A percentile compares a stretch with the other conserved stretches of the same genome.
Conservation (phyloP, 2,888 invertebrate species). For the Gibbula magus region DNA sequence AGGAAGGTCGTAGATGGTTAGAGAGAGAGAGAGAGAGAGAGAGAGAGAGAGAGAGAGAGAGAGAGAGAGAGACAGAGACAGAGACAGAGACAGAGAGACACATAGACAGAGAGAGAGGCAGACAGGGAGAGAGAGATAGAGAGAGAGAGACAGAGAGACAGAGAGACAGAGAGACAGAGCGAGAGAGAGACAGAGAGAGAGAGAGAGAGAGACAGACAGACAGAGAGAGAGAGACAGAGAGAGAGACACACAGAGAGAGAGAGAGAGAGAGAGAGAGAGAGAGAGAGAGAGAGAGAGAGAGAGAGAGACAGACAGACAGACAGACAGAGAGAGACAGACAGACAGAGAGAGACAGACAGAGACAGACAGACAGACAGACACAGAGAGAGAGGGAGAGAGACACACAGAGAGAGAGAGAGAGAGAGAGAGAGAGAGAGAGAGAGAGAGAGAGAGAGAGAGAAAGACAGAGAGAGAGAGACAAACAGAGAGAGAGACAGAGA, state of each 20-base stretch:
- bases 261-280: too few species aligned
- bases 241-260: too few species aligned
- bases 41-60: not conserved
- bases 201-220: not conserved
- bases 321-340: not conserved
- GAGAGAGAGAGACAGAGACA: conserved; percentile 3
- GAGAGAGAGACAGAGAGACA: not conserved
- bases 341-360: not conserved
- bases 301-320: too few species aligned
- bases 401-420: too few species aligned
- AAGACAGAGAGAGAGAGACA: too few species aligned
- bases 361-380: not conserved
- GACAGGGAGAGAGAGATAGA: not conserved
- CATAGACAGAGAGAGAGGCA: not conserved
- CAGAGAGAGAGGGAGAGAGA: not conserved
- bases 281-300: too few species aligned
- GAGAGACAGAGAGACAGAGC: not conserved
- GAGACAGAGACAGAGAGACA: not conserved
- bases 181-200: not conserved
- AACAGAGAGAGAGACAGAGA: too few species aligned
- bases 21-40: not conserved
- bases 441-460: too few species aligned
- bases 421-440: too few species aligned
- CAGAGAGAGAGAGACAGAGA: too few species aligned
- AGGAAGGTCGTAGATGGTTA: too few species aligned